Conservation (phyloP, 2,888 invertebrate genomes). For the Eledona agricola region DNA sequence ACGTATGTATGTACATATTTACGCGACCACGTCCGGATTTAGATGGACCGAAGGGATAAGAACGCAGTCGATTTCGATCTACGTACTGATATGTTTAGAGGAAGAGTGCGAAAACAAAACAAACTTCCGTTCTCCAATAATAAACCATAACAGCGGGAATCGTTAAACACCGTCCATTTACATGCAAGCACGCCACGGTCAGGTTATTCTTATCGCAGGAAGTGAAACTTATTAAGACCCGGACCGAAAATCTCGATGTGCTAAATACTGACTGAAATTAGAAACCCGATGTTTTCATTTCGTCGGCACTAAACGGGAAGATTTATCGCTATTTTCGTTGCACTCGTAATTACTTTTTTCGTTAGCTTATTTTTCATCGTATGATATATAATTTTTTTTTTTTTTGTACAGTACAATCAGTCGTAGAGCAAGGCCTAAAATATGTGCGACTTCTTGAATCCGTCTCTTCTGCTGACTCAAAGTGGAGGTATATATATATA, state of each 20-base stretch:
- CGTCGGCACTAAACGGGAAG: too few relatives aligned
- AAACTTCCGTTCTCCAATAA: constrained; percentile 32
- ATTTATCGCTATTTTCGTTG: too few relatives aligned
- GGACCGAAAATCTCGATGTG: too few relatives aligned
- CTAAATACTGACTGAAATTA: too few relatives aligned
- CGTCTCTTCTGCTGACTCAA: not conserved
- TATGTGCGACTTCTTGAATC: not conserved
- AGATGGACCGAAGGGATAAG: constrained; percentile 13
- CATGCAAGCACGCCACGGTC: not conserved
- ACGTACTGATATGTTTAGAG: constrained; percentile 17
- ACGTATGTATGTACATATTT: constrained; percentile 7
- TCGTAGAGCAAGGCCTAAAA: too few relatives aligned
- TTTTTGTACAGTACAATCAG: too few relatives aligned
- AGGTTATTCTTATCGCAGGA: not conserved
- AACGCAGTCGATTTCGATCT: constrained; percentile 25
- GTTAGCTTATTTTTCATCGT: too few relatives aligned
- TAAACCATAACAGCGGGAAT: constrained; percentile 21
- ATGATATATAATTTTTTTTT: too few relatives aligned
- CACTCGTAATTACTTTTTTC: too few relatives aligned
- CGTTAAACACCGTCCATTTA: constrained; percentile 12
- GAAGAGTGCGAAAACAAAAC: constrained; percentile 24
- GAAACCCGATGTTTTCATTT: too few relatives aligned
- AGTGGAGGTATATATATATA: not conserved
- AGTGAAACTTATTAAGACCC: not conserved
- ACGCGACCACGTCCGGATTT: constrained; percentile 1